Conservation (phyloP, 2,113 vertebrate species). For the Misgurnus anguillicaudatus region DNA sequence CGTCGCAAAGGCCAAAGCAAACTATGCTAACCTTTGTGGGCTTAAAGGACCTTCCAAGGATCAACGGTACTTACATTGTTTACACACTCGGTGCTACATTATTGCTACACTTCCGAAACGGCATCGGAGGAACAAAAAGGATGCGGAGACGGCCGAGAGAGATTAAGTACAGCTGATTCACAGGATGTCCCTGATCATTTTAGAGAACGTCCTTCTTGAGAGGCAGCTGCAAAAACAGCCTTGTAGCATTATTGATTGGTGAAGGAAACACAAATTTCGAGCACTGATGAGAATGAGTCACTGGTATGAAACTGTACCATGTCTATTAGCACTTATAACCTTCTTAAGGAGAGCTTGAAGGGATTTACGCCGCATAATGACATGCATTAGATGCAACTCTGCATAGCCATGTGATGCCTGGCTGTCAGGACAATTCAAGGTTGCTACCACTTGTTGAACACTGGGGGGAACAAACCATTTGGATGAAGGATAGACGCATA, state of each 20-base stretch:
- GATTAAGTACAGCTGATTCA: constrained; percentile 42
- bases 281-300: neutral
- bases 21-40: constrained; percentile 47
- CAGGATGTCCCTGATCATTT: constrained; percentile 22
- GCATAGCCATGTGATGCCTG: neutral
- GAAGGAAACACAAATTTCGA: constrained; percentile 1
- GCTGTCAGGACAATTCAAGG: too few species aligned
- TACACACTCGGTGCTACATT: constrained; percentile 51
- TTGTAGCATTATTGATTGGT: constrained; percentile 9
- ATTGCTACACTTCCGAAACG: constrained; percentile 47
- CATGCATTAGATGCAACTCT: neutral
- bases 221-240: constrained; percentile 1
- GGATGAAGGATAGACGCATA: too few species aligned
- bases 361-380: neutral
- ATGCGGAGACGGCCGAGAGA: constrained; percentile 17
- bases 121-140: constrained; percentile 37
- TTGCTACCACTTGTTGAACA: too few species aligned
- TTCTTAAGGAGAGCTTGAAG: neutral
- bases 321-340: neutral
- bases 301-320: neutral
- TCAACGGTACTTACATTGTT: constrained; percentile 55
- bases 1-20: constrained; percentile 46
- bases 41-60: constrained; percentile 45
- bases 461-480: too few species aligned
- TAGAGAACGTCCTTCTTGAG: neutral